These are phyloP conservation scores for Pyrrhura leucotis DNA, from an alignment of 2,797 vertebrate species.

Conservation along the genomic window DNA sequence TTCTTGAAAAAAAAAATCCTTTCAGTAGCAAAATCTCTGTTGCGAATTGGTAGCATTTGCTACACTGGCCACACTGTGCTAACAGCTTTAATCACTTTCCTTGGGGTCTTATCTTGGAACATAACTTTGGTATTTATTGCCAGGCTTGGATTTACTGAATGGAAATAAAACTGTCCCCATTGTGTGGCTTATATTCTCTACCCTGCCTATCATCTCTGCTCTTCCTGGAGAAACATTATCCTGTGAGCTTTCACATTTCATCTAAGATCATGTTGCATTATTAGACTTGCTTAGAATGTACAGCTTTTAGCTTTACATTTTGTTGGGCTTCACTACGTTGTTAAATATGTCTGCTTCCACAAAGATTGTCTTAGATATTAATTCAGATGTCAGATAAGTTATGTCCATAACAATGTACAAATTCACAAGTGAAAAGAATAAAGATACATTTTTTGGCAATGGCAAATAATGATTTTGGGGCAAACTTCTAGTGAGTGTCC, in stretches of 20 bases:
- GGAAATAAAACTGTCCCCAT: not conserved
- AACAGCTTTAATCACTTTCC: conserved; percentile 35
- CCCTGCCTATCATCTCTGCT: not conserved
- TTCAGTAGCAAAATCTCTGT: not conserved
- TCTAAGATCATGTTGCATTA: not conserved
- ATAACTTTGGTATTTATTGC: not conserved
- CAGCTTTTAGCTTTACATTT: not conserved
- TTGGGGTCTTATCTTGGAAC: conserved; percentile 29
- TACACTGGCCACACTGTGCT: not conserved
- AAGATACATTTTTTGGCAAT: not conserved
- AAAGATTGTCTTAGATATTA: not conserved
- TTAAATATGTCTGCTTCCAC: not conserved
- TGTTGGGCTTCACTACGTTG: not conserved
- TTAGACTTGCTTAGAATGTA: not conserved
- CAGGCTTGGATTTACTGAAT: conserved; percentile 7
- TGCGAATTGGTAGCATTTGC: not conserved
- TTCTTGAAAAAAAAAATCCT: conserved; percentile 35
- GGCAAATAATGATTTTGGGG: not conserved
- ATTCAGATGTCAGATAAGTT: not conserved
- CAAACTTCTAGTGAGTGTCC: not conserved
- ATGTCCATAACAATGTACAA: not conserved
- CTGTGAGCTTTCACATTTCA: not conserved
- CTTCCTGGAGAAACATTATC: not conserved
- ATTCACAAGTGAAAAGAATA: not conserved
- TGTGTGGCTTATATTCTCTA: not conserved